Percentiles rank a stretch among this genome's conserved stretches.
These are phyloP conservation scores for Micrastur ruficollis DNA, from an alignment of 2,797 vertebrate genomes.

Conservation along the genomic window DNA sequence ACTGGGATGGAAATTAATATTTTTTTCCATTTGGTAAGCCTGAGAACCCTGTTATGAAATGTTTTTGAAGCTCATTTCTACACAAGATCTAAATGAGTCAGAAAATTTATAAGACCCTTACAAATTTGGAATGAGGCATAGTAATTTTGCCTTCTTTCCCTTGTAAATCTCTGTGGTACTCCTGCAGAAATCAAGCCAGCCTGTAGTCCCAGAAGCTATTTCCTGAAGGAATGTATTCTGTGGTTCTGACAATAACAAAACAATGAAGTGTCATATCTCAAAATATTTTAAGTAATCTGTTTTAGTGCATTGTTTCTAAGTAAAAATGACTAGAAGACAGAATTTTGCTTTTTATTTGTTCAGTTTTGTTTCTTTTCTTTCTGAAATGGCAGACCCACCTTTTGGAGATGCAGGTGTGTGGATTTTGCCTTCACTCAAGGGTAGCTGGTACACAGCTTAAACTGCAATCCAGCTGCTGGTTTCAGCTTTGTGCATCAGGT, in stretches of 20 bases:
- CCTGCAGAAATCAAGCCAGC: neutral
- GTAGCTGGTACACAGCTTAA: accelerated
- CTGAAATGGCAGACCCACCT: accelerated
- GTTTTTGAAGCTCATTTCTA: neutral
- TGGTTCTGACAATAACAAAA: neutral
- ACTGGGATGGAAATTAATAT: neutral
- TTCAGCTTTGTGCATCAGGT: no score
- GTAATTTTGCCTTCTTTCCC: neutral
- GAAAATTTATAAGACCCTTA: neutral
- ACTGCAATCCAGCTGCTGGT: no score
- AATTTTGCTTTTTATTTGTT: no score
- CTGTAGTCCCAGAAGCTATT: neutral
- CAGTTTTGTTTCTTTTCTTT: neutral
- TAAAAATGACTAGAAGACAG: neutral
- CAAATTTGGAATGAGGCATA: neutral
- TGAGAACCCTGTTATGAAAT: neutral
- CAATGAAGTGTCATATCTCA: neutral
- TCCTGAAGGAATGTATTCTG: neutral
- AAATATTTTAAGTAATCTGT: neutral
- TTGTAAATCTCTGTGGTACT: neutral
- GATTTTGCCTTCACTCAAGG: accelerated
- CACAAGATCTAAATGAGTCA: neutral
- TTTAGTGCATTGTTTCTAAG: neutral
- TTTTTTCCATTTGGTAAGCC: neutral
- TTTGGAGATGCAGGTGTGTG: no score